phyloP scores from a whole-genome alignment of 30 jellyfish, hydroid and myxozoan species.

The Turritopsis rubra region DNA sequence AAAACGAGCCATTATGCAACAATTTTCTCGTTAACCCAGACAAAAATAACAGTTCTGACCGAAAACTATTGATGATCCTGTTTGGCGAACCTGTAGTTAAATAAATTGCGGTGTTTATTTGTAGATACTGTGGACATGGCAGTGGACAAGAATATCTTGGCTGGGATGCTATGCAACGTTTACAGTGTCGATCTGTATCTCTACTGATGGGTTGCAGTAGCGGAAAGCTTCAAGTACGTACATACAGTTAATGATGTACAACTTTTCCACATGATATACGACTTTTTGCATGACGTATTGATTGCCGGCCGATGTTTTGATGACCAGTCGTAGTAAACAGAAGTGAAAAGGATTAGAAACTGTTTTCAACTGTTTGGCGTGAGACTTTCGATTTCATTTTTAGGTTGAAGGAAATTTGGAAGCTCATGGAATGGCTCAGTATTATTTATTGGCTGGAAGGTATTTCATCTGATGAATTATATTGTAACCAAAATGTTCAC shows the following conservation, averaged over 20 bases:
- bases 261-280: too few relatives aligned
- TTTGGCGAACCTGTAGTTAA: too few relatives aligned
- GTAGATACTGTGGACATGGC: constrained; percentile 98
- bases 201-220: constrained; percentile 97
- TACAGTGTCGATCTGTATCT: constrained; percentile 72
- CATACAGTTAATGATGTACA: not conserved
- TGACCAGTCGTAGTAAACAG: too few relatives aligned
- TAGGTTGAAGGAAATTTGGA: constrained; percentile 77
- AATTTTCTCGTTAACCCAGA: too few relatives aligned
- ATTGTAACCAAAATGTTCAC: not conserved
- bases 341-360: too few relatives aligned
- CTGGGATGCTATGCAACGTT: constrained; percentile 63
- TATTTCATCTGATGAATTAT: constrained; percentile 18
- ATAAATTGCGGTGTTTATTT: not conserved
- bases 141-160: constrained; percentile 78
- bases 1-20: not conserved
- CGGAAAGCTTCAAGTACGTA: constrained; percentile 52
- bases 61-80: too few relatives aligned
- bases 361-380: not conserved
- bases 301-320: too few relatives aligned
- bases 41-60: too few relatives aligned
- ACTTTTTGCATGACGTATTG: too few relatives aligned
- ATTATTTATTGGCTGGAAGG: constrained; percentile 86
- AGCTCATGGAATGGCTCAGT: constrained; percentile 82
- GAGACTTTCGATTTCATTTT: not conserved